Conservation (phyloP, 2,113 vertebrate species). For the Saccopteryx bilineata region DNA sequence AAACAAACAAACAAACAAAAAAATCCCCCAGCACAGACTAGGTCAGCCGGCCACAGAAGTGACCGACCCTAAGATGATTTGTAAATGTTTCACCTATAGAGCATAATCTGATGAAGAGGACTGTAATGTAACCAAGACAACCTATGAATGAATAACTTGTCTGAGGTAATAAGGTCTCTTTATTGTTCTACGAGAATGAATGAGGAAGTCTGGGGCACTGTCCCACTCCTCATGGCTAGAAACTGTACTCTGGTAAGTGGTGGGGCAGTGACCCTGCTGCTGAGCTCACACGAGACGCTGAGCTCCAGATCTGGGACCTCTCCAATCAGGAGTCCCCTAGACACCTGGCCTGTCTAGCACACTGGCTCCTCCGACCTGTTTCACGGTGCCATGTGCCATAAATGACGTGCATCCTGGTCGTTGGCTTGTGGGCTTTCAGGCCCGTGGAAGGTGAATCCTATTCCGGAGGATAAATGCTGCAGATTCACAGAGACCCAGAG, state of each 20-base stretch:
- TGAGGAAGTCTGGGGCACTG: neutral
- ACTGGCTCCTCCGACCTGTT: neutral
- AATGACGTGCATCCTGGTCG: neutral
- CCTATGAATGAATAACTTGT: too few species aligned
- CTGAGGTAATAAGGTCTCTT: too few species aligned
- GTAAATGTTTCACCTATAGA: too few species aligned
- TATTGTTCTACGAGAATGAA: too few species aligned
- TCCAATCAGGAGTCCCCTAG: neutral
- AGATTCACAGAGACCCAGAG: neutral
- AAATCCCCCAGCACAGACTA: too few species aligned
- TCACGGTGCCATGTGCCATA: neutral
- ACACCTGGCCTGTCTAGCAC: neutral
- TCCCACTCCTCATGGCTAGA: neutral
- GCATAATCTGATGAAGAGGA: too few species aligned
- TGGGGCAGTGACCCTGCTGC: neutral
- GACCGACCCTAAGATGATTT: too few species aligned
- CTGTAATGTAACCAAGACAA: too few species aligned
- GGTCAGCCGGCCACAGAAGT: too few species aligned
- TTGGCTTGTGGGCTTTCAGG: neutral
- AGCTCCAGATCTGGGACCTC: neutral
- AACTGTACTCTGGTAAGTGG: too few species aligned
- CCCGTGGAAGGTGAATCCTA: neutral
- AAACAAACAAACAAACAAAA: too few species aligned
- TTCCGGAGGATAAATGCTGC: constrained; percentile 15
- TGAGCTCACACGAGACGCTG: neutral